Percentiles rank a stretch among this genome's conserved stretches.
Conservation (phyloP, 2,797 vertebrate species). For the Sebastes umbrosus region DNA sequence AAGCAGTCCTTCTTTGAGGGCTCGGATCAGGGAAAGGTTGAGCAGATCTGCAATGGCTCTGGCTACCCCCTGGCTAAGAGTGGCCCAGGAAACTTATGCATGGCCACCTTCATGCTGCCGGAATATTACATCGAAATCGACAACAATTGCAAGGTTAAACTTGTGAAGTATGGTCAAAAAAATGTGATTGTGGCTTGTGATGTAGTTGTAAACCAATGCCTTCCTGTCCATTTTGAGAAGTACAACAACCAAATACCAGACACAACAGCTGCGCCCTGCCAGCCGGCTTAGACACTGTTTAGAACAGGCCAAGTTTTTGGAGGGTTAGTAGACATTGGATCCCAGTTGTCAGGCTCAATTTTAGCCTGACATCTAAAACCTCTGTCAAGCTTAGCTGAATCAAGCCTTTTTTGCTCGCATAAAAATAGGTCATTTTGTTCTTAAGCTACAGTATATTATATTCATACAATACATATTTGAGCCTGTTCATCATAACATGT, state of each 20-base stretch:
- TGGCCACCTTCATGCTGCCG: too few relatives aligned
- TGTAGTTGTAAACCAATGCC: accelerated
- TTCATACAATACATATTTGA: not conserved
- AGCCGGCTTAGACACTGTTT: not conserved
- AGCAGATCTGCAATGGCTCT: accelerated
- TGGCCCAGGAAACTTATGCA: not conserved
- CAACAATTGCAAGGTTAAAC: not conserved
- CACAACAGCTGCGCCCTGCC: accelerated
- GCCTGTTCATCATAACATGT: not conserved
- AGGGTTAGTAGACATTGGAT: not conserved
- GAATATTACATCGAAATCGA: not conserved
- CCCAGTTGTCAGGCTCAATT: not conserved
- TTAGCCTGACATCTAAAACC: not conserved
- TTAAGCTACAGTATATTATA: not conserved
- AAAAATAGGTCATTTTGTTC: not conserved
- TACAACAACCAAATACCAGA: accelerated
- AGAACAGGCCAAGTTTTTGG: too few relatives aligned
- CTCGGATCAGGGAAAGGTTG: accelerated
- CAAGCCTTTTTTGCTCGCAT: not conserved
- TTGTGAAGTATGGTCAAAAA: too few relatives aligned
- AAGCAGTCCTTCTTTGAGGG: accelerated
- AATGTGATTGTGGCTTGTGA: not conserved
- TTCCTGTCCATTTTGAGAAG: not conserved
- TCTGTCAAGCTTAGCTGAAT: not conserved
- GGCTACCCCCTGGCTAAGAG: not conserved